A percentile compares a stretch with the other conserved stretches of the same genome.
These are phyloP conservation scores for Myotis pilosus DNA, from an alignment of 2,797 vertebrate genomes.

Conservation along the genomic window DNA sequence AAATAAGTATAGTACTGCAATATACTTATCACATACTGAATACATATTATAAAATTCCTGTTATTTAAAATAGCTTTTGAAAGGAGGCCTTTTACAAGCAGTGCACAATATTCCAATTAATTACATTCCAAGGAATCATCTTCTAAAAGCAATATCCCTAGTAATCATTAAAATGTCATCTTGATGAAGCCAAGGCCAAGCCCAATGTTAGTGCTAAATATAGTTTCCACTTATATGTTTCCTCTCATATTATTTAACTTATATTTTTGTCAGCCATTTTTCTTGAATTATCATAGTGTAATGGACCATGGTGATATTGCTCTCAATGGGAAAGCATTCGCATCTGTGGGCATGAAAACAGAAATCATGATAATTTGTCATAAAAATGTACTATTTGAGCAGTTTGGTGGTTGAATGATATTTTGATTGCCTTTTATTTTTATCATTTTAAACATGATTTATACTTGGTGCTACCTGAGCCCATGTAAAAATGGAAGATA, in stretches of 20 bases:
- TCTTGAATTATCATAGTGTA: neutral
- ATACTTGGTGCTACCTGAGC: neutral
- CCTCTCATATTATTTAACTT: neutral
- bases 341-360: neutral
- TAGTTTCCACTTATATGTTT: neutral
- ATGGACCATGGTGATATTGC: neutral
- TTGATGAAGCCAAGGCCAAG: neutral
- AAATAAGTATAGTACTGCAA: neutral
- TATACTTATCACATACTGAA: neutral
- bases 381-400: neutral
- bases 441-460: neutral
- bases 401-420: neutral
- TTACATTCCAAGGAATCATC: neutral
- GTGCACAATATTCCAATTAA: neutral
- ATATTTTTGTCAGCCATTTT: neutral
- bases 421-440: slow-evolving; percentile 20
- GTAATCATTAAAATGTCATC: neutral
- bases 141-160: neutral
- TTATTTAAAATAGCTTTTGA: slow-evolving; percentile 8
- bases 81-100: neutral
- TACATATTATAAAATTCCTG: neutral
- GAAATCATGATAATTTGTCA: neutral
- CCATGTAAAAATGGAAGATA: neutral
- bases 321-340: neutral
- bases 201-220: neutral